A percentile compares a stretch with the other conserved stretches of the same genome.
phyloP scores from a whole-genome alignment of 2,113 vertebrate species.

The Malurus melanocephalus region DNA sequence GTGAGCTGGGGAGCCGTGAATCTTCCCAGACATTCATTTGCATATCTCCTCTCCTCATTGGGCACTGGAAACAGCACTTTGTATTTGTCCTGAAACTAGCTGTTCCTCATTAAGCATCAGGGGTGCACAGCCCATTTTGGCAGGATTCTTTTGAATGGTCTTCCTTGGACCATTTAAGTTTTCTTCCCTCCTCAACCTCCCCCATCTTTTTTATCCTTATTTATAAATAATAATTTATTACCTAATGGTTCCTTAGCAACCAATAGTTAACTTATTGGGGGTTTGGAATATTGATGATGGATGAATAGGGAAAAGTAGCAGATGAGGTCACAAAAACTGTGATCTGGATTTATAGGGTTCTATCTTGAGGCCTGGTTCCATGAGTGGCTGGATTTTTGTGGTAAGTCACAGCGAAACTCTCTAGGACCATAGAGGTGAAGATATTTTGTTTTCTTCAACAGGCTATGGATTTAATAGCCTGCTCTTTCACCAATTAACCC shows the following conservation, averaged over 20 bases:
- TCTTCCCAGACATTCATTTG: constrained; percentile 46
- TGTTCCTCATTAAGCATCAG: neutral
- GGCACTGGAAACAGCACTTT: neutral
- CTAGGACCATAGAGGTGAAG: rapidly evolving
- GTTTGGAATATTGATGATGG: neutral
- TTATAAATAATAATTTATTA: neutral
- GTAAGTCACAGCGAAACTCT: rapidly evolving
- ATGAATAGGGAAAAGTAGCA: neutral
- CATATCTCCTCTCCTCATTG: constrained; percentile 3
- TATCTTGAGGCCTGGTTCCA: rapidly evolving
- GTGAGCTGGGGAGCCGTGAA: neutral
- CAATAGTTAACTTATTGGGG: neutral
- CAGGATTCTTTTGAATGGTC: neutral
- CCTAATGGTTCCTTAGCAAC: neutral
- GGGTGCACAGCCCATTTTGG: neutral
- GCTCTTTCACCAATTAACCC: neutral
- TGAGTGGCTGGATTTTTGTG: neutral
- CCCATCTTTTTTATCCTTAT: neutral
- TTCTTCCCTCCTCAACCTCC: neutral
- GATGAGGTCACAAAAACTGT: neutral
- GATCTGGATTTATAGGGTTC: neutral
- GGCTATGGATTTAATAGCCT: rapidly evolving
- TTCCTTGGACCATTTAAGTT: neutral
- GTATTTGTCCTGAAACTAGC: neutral
- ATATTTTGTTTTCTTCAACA: rapidly evolving